phyloP scores from a whole-genome alignment of 2,888 invertebrate genomes.

The Brachynemurus nebulosus region DNA sequence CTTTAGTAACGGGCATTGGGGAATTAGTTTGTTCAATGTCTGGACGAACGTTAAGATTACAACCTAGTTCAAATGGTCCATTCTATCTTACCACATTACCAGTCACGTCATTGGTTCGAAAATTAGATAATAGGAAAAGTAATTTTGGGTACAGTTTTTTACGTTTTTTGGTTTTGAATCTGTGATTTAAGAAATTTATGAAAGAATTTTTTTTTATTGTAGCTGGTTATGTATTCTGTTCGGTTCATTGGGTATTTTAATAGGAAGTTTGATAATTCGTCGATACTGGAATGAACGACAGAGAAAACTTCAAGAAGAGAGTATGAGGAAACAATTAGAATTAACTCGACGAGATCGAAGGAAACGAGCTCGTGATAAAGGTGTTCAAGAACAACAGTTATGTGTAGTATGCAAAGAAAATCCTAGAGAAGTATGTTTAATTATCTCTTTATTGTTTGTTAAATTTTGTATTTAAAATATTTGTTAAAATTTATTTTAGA shows the following conservation, averaged over 20 bases:
- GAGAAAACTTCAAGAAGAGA: conserved; percentile 40
- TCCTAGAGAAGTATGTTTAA: conserved; percentile 53
- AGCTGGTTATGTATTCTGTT: conserved; percentile 40
- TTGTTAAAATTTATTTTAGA: conserved; percentile 36
- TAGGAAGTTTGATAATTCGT: conserved; percentile 35
- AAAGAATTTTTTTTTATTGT: conserved; percentile 3
- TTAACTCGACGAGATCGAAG: conserved; percentile 50
- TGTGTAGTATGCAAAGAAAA: conserved; percentile 80
- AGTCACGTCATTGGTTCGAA: conserved; percentile 56
- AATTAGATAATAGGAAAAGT: conserved; percentile 54
- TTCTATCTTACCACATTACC: conserved; percentile 70
- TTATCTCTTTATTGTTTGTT: conserved; percentile 5
- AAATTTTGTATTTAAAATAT: background rate
- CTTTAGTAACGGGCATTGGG: conserved; percentile 66
- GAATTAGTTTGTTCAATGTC: conserved; percentile 53
- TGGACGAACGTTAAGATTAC: conserved; percentile 46
- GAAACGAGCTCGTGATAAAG: conserved; percentile 45
- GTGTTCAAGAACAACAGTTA: conserved; percentile 45
- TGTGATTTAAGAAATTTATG: background rate
- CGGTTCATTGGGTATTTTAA: conserved; percentile 38
- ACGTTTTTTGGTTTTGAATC: too few species aligned
- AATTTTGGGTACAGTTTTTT: conserved; percentile 45
- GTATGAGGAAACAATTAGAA: conserved; percentile 45
- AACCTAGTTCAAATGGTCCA: conserved; percentile 58
- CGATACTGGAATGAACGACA: conserved; percentile 37